Base-by-base conservation (phyloP, 1,140 invertebrate species). In the Elysia chlorotica region DNA sequence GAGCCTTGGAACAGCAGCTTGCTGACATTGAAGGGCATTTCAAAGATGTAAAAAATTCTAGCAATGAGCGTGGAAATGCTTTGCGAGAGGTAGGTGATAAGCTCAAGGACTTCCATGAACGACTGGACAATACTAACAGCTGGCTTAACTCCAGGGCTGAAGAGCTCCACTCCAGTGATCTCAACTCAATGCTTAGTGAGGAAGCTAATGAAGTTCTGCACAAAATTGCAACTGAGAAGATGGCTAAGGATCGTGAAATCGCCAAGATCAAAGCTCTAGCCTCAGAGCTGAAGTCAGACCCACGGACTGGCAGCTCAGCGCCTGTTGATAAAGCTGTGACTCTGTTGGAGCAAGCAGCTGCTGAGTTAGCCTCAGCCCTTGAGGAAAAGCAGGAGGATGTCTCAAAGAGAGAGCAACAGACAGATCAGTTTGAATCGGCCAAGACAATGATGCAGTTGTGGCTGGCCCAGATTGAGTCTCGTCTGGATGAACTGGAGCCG, bases 1-100 rank as follows among this genome's bases (percentile, higher is more conserved):
- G 95, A 88, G 93, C 95, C 79, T 93, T 97, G 53, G 95, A 97
- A 85, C 91, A 91, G 33, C 95, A 96, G 79, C 87, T 97, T 23
- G 92, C 93, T 71, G 95, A 97, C 83, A 92, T 97, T 21, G 93
- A 93, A 54, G 83, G 86, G 25, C 90, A 94, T 84, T 97, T 94
- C 83, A 94, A 95, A 77, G 96, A 95, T 81, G 88, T 97, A 0
- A 89, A 93, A 70, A 93, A 96, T 69, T 92, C 93, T 75, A 92
- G 92, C 0, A 84, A 91, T n/a, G 92, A 93, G 73, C 91, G 95
- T 61, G 91, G 91, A 10, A 92, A 93, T 74, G 93, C 94, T 82
- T 87, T 98, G 0, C 93, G 95, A 28, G 94, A 96, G 75, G 91
- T 97, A 1, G 91, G 92, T 23, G 88, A 89, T 14, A 90, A 92